Percentiles rank a stretch among this genome's conserved stretches.
Conservation (phyloP, 2,797 vertebrate species). For the Taenioides sp. region DNA sequence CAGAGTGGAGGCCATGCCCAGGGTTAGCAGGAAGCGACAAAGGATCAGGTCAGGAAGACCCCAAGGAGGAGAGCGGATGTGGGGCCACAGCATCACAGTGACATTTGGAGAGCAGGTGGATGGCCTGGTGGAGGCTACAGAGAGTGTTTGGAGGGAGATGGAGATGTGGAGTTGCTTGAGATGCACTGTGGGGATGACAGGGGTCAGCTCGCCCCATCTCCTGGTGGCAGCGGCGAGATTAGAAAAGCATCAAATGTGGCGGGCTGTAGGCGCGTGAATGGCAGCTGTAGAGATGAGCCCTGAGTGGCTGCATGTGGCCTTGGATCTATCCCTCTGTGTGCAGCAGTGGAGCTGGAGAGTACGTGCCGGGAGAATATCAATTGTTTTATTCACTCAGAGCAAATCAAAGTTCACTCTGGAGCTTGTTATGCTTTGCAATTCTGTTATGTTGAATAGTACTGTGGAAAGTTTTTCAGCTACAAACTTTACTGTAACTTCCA, state of each 20-base stretch:
- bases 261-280: constrained; percentile 69
- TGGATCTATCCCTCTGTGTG: constrained; percentile 51
- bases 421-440: constrained; percentile 22
- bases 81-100: constrained; percentile 55
- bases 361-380: constrained; percentile 50
- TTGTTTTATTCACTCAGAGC: constrained; percentile 40
- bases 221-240: constrained; percentile 71
- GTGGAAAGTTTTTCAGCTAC: constrained; percentile 5
- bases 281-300: constrained; percentile 68
- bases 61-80: constrained; percentile 38
- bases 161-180: constrained; percentile 72
- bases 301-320: constrained; percentile 65
- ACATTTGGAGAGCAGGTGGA: constrained; percentile 73
- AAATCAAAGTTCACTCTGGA: constrained; percentile 36
- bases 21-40: constrained; percentile 45
- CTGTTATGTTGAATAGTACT: constrained; percentile 8
- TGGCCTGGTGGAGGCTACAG: constrained; percentile 59
- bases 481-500: constrained; percentile 1
- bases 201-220: constrained; percentile 70
- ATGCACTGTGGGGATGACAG: constrained; percentile 70
- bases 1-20: constrained; percentile 50
- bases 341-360: constrained; percentile 26
- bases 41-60: constrained; percentile 54
- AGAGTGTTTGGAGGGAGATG: constrained; percentile 54
- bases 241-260: constrained; percentile 77